Percentiles rank a stretch among this genome's conserved stretches.
Evolutionary conservation across 92 coral and sea anemone genomes (phyloP).

Genomic region (Nematostella vectensis): DNA sequence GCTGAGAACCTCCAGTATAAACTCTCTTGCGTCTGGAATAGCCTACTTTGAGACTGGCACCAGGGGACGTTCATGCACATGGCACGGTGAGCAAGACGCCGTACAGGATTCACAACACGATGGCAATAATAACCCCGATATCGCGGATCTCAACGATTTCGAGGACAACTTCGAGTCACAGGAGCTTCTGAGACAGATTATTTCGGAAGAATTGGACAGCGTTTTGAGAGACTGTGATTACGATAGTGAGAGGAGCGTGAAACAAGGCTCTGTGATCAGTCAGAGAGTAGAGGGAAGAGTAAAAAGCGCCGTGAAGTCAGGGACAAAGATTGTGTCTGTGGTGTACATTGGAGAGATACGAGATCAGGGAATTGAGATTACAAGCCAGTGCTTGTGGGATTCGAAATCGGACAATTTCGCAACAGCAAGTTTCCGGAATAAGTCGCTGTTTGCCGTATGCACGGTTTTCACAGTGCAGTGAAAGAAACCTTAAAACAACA

Average conservation of each 20-base stretch:
- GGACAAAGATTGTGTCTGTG: constrained; percentile 70
- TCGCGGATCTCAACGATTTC: constrained; percentile 57
- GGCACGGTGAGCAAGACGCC: constrained; percentile 70
- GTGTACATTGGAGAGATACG: constrained; percentile 93
- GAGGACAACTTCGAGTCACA: constrained; percentile 46
- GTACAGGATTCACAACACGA: not conserved
- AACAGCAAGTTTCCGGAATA: constrained; percentile 74
- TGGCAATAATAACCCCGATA: constrained; percentile 6
- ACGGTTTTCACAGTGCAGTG: constrained; percentile 71
- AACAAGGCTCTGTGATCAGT: constrained; percentile 57
- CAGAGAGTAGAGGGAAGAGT: constrained; percentile 74
- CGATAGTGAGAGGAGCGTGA: constrained; percentile 55
- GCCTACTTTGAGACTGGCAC: constrained; percentile 16
- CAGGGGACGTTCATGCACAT: constrained; percentile 79
- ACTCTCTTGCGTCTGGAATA: constrained; percentile 85
- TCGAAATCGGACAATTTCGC: constrained; percentile 77
- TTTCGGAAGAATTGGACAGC: constrained; percentile 60
- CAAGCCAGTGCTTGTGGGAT: constrained; percentile 94
- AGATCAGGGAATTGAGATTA: constrained; percentile 90
- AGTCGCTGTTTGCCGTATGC: constrained; percentile 79
- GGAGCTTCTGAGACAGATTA: constrained; percentile 55
- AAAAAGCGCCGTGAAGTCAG: constrained; percentile 29
- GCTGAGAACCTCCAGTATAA: constrained; percentile 60
- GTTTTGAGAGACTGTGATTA: constrained; percentile 46
- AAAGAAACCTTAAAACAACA: too few relatives aligned